Percentiles rank a stretch among this genome's conserved stretches.
Evolutionary conservation across 2,113 vertebrate genomes (phyloP).

Genomic region (Symphodus melops): DNA sequence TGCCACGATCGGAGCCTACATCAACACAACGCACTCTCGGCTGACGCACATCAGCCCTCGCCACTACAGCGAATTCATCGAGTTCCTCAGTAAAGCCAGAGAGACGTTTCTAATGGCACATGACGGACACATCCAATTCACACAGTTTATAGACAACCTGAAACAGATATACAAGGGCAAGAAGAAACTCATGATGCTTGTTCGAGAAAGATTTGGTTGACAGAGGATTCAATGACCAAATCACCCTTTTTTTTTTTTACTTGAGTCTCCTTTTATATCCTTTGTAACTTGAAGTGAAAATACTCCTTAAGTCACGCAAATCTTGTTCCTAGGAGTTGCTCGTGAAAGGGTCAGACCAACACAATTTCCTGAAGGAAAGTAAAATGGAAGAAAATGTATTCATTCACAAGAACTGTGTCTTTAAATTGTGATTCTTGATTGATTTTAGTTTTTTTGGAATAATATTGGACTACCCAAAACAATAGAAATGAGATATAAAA

Average conservation of each 20-base stretch:
- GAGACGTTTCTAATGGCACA: constrained; percentile 76
- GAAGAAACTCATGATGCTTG: constrained; percentile 79
- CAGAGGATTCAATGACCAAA: constrained; percentile 19
- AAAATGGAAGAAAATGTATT: background rate
- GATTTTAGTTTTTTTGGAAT: background rate
- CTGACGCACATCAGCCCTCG: constrained; percentile 77
- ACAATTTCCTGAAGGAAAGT: constrained; percentile 14
- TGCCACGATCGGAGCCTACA: constrained; percentile 75
- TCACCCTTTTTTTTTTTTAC: constrained; percentile 2
- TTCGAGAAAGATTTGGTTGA: constrained; percentile 74
- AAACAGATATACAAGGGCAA: constrained; percentile 79
- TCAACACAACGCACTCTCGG: constrained; percentile 75
- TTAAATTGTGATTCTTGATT: background rate
- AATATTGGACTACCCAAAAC: too few relatives aligned
- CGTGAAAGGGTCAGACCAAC: constrained; percentile 10
- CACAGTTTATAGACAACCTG: constrained; percentile 78
- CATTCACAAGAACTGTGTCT: background rate
- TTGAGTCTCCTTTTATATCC: constrained; percentile 51
- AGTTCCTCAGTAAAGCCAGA: constrained; percentile 75
- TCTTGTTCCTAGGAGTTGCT: constrained; percentile 32
- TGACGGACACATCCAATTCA: constrained; percentile 74
- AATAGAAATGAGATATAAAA: constrained; percentile 7
- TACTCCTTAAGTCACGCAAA: constrained; percentile 76
- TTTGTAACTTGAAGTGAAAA: constrained; percentile 86
- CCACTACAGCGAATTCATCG: constrained; percentile 78